Base-by-base conservation (phyloP, 2,888 invertebrate genomes). In the Plagodis dolabraria region DNA sequence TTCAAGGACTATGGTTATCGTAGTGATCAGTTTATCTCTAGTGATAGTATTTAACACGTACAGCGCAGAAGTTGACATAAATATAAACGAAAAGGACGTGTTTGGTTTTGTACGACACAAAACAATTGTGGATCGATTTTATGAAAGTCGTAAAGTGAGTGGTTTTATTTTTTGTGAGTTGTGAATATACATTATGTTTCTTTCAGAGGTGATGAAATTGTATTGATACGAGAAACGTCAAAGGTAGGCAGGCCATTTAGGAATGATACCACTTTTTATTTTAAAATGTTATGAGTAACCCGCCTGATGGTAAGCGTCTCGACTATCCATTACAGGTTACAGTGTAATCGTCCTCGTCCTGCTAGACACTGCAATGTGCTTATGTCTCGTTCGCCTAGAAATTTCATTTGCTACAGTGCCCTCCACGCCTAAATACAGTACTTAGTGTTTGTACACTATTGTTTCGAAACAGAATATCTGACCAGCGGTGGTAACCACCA, bases 81-180 rank as follows among this genome's bases (percentile, higher is more conserved):
- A 34, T 22, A 47, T 47, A 38, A 4, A 11, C 42, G 7, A 11
- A 44, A 46, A 43, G 10, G 33, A 35, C 4, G 33, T 7, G 22
- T 9, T 42, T 5, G 46, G 11, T 40, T 40, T 36, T 52, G 35
- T 45, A n/a, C 7, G 46, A 5, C 59, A 54, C 11, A 43, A 49
- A 10, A n/a, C 38, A 6, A 33, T 60, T 5, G 60, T 60, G 44
- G 48, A 56, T 56, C 36, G 48, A 11, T 60, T 49, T 53, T 60
- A 56, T 53, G 11, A 45, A 48, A 52, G 42, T 49, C 56, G 33
- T 40, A 53, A 60, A 47, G 60, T 60, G 11, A 60, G 57, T 56
- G 12, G 8, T 35, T 33, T 7, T 7, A 12, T 44, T 38, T 33
- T 38, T 43, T 6, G 45, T 35, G 8, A 9, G 38, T 6, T 48